Evolutionary conservation across 2,113 vertebrate genomes (phyloP).

Genomic region (Felis catus): DNA sequence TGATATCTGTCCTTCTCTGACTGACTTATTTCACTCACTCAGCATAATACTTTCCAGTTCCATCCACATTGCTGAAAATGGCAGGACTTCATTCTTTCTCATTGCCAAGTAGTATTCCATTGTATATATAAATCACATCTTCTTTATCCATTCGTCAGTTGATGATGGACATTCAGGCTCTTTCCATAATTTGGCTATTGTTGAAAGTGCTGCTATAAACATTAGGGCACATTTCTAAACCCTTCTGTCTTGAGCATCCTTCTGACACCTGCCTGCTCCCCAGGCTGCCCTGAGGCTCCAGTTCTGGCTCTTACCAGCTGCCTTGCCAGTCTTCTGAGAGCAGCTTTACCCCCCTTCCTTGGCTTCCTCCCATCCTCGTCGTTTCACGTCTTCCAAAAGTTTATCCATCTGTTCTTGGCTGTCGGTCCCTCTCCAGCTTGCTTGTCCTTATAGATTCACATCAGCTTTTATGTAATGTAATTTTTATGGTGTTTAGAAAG

Average conservation of each 20-base stretch:
- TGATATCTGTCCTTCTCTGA: no score
- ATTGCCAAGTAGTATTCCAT: no score
- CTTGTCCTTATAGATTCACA: neutral
- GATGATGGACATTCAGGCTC: no score
- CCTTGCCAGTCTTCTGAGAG: neutral
- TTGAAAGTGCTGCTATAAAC: no score
- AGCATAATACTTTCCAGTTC: no score
- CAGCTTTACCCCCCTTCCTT: neutral
- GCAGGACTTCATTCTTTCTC: no score
- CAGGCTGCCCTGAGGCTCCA: rapidly evolving
- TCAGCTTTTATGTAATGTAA: neutral
- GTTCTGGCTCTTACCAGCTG: neutral
- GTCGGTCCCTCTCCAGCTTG: neutral
- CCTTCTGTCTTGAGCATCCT: neutral
- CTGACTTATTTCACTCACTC: no score
- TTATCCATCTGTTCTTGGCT: neutral
- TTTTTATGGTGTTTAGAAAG: neutral
- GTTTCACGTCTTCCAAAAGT: neutral
- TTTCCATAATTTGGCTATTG: no score
- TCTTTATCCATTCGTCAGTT: no score
- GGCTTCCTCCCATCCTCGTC: neutral
- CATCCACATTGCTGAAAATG: no score
- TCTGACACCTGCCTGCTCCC: neutral
- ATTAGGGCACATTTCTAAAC: no score
- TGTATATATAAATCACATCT: no score